Conservation (phyloP, 2,113 vertebrate species). For the Oncorhynchus kisutch region DNA sequence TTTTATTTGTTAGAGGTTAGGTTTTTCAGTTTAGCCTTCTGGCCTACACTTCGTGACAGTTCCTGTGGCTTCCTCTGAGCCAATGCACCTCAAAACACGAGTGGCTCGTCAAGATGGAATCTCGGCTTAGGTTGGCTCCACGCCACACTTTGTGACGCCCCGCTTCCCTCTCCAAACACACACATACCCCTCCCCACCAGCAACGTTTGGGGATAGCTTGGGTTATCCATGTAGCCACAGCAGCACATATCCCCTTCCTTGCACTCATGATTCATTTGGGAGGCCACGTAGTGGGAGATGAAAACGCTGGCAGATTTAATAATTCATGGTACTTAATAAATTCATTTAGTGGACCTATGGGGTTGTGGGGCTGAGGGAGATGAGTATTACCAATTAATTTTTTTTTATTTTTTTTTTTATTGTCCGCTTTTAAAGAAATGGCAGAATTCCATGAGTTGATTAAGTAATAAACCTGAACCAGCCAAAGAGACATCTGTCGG, state of each 20-base stretch:
- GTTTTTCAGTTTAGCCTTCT: no score
- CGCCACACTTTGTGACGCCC: no score
- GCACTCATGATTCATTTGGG: constrained; percentile 41
- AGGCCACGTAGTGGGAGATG: constrained; percentile 8
- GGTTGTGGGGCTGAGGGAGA: neutral
- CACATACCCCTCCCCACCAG: neutral
- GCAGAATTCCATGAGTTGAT: constrained; percentile 13
- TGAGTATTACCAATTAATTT: neutral
- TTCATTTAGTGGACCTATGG: constrained; percentile 27
- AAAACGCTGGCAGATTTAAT: constrained; percentile 22
- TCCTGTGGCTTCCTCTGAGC: neutral
- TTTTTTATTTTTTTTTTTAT: neutral
- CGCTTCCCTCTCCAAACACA: neutral
- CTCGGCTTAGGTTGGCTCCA: no score
- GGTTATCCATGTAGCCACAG: neutral
- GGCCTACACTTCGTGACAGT: no score
- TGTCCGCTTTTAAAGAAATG: neutral
- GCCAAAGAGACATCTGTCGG: neutral
- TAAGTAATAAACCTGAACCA: neutral
- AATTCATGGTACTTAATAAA: constrained; percentile 42
- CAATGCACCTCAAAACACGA: neutral
- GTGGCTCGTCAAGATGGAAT: neutral
- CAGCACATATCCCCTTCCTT: constrained; percentile 4
- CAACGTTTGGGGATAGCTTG: neutral
- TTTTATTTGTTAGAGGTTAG: no score